These are phyloP conservation scores for Pycnomerus fuliginosus DNA, from an alignment of 2,888 invertebrate genomes.

Conservation along the genomic window DNA sequence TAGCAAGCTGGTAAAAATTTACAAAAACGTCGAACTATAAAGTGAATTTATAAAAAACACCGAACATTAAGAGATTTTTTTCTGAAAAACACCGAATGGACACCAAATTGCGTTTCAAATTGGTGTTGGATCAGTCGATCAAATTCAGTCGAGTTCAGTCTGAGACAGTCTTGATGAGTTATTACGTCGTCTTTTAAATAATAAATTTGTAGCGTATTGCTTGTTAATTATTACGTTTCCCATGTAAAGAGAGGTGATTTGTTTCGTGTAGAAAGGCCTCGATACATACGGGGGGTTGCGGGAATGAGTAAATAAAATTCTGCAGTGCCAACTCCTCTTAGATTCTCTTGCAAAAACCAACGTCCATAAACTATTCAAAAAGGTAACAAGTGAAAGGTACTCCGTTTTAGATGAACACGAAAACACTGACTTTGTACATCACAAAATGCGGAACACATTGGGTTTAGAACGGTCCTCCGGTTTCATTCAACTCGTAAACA, in stretches of 20 bases:
- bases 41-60: constrained; percentile 36
- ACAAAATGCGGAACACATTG: constrained; percentile 48
- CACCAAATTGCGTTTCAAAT: constrained; percentile 25
- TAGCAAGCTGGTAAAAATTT: constrained; percentile 37
- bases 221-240: constrained; percentile 27
- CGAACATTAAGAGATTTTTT: constrained; percentile 29
- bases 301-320: constrained; percentile 17
- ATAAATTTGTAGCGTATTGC: constrained; percentile 40
- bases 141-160: constrained; percentile 49
- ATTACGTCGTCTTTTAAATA: constrained; percentile 30
- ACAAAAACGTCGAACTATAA: constrained; percentile 36
- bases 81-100: constrained; percentile 18
- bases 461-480: constrained; percentile 37
- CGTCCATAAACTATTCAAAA: constrained; percentile 33
- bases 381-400: constrained; percentile 32
- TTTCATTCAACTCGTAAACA: not conserved
- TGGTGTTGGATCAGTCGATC: constrained; percentile 44
- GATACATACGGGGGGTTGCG: constrained; percentile 3
- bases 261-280: not conserved
- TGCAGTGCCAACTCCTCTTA: constrained; percentile 12
- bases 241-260: too few species aligned
- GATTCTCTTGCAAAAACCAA: constrained; percentile 24
- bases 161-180: constrained; percentile 48
- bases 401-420: constrained; percentile 30
- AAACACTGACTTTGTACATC: constrained; percentile 41